Base-by-base conservation (phyloP, 2,888 invertebrate genomes). In the Megamerina dolium region DNA sequence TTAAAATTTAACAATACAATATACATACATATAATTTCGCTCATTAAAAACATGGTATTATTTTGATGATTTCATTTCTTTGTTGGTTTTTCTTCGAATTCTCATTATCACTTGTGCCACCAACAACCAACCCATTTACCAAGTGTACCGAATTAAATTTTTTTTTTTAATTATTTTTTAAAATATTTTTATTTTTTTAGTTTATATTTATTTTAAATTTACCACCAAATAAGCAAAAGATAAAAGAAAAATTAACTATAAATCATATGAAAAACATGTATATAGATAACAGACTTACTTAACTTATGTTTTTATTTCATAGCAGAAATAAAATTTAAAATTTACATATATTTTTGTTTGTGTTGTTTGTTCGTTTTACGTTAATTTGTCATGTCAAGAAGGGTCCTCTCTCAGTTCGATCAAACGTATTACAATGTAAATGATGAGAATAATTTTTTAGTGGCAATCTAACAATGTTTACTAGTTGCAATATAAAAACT, bases 251-350 rank as follows among this genome's bases (percentile, higher is more conserved):
- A n/a, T n/a, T n/a, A n/a, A n/a, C n/a, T n/a, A n/a, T 38, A 43
- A 40, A 52, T 44, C 35, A 43, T 48, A 53, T 46, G 53, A 59
- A 54, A 53, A 61, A 59, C 60, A 62, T 62, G 62, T 62, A 62
- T 63, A 62, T 62, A 62, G 59, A 59, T 56, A 56, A 60, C 55
- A 54, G n/a, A n/a, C n/a, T n/a, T n/a, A n/a, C n/a, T n/a, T n/a
- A n/a, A n/a, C n/a, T n/a, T n/a, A n/a, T n/a, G n/a, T n/a, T n/a
- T n/a, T n/a, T n/a, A n/a, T n/a, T n/a, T n/a, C n/a, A n/a, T n/a
- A n/a, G n/a, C n/a, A n/a, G n/a, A n/a, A n/a, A n/a, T n/a, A n/a
- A n/a, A n/a, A n/a, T n/a, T n/a, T n/a, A n/a, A 56, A 30, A 51
- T 53, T 49, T 23, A 8, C 10, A 23, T 23, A 30, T 37, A 32